Base-by-base conservation (phyloP, 2,888 invertebrate species). In the Diabrotica balteata region DNA sequence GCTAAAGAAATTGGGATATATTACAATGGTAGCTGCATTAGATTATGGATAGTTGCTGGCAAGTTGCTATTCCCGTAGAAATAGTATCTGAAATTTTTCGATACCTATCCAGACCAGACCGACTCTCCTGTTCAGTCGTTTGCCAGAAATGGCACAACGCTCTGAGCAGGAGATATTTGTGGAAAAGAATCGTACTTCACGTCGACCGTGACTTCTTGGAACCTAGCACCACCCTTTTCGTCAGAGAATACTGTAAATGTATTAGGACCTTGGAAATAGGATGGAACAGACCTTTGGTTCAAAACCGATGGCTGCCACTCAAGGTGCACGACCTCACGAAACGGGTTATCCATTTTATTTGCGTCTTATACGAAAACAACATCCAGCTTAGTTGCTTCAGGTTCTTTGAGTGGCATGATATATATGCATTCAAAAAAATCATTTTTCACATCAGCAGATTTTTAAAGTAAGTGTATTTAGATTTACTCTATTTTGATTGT, bases 401-500 rank as follows among this genome's bases (percentile, higher is more conserved):
- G 71, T 81, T 87, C 61, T 85, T 84, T 43, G 83, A 86, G 68
- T 87, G 87, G 86, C 81, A 83, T 59, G 84, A 85, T 67, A 81
- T 84, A 65, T 83, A 83, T 68, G 84, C 83, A 65, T 85, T 82
- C 62, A 80, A 80, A 68, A 83, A 83, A 75, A 77, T 83, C 62
- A 77, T 78, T 22, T 83, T 81, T 67, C 80, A 81, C 64, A 68
- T 83, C 47, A 73, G 80, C 7, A 72, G 80, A 62, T 81, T 82
- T 65, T 71, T 83, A 57, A 81, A 77, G 81, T 81, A 77, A 75
- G 74, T 63, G 10, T 49, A 32, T 32, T 32, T 32, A 4, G 4
- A 32, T 5, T 32, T 2, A 32, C 32, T 32, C 32, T 32, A 32
- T 32, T 32, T 32, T 32, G 32, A 32, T 2, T 32, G 32, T 32